Base-by-base conservation (phyloP, 2,888 invertebrate species). In the Hyposoter dolosus region DNA sequence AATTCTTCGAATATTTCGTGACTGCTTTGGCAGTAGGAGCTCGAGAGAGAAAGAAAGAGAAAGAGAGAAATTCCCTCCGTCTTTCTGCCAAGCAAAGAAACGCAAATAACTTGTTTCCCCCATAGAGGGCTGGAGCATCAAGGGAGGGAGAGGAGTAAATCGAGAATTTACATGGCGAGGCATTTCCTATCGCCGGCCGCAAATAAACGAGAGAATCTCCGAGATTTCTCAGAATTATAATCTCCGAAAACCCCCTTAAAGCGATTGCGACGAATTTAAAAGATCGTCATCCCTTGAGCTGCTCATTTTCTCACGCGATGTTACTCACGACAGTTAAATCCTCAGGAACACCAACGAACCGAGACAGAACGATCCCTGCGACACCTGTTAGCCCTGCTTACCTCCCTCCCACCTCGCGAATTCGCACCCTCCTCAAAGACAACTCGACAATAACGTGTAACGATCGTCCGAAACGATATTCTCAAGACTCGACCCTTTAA, bases 371-470 rank as follows among this genome's bases (percentile, higher is more conserved):
- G 84, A 74, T 79, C 77, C 84, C 45, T 83, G 87, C 89, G 89
- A 91, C 93, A 92, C 93, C 92, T 93, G 92, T 91, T 91, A 84
- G 82, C n/a, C 45, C 72, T n/a, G 32, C n/a, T 47, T n/a, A 1
- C 35, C 47, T 19, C 47, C 45, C 68, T 66, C 88, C 28, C 35
- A 50, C 47, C 17, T 4, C 23, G 32, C 35, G 32, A 1, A 65
- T n/a, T 40, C 40, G 68, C 68, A 68, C 47, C 10, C 23, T 43
- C 3, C 72, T 35, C 15, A 17, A 4, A n/a, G n/a, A 12, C 10
- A 63, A 68, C 74, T 75, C 66, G 60, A 65, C 68, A 15, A 65
- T 40, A 23, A 28, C 43, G 32, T 28, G 32, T 50, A 76, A 82
- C n/a, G 47, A 71, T 60, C 78, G 15, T 15, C 4, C 6, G 69